Evolutionary conservation across 2,113 vertebrate genomes (phyloP), one percentile per base, ranked within the genome.

Genomic region (Serilophus lunatus): DNA sequence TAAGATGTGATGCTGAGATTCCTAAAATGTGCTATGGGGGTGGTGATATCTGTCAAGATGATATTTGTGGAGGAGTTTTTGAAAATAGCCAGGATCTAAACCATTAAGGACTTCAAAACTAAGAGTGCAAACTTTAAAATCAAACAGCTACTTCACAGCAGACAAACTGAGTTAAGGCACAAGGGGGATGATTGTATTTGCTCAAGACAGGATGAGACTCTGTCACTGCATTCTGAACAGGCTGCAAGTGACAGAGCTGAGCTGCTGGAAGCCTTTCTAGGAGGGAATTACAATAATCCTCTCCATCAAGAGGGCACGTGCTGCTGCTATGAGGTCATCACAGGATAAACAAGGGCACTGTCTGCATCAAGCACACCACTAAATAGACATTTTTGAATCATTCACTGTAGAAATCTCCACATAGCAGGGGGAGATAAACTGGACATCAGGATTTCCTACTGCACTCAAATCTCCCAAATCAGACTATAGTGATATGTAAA

Each of bases 211-310:
- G 45, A 77, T 3, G 1, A 20, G 50, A 93, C 57, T 61, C 60
- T 88, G 80, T 44, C 77, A 77, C 20, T 51, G 64, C 79, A 69
- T 94, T 95, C 72, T 76, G 79, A 94, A 69, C 50, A 91, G 88
- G 84, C 86, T 94, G 90, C 70, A 94, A 97, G 72, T 92, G 96
- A 92, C 94, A 92, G 88, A 95, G 92, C 65, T 95, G 96, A 94
- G 93, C 93, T 86, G 83, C 93, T 94, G 78, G 74, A 95, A 96
- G 81, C 79, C 54, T 68, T 96, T 96, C 85, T 92, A 90, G 82
- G 74, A 92, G 88, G 80, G 91, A 96, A 96, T 96, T 96, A 96
- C 87, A 93, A 86, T 97, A 97, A 97, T 97, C 95, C 92, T 93
- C 88, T 90, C 87, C 91, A 91, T 86, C 93, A 96, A 89, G 53